Percentiles rank a stretch among this genome's conserved stretches.
Evolutionary conservation across 2,113 vertebrate species (phyloP).

Genomic region (Mus pahari): DNA sequence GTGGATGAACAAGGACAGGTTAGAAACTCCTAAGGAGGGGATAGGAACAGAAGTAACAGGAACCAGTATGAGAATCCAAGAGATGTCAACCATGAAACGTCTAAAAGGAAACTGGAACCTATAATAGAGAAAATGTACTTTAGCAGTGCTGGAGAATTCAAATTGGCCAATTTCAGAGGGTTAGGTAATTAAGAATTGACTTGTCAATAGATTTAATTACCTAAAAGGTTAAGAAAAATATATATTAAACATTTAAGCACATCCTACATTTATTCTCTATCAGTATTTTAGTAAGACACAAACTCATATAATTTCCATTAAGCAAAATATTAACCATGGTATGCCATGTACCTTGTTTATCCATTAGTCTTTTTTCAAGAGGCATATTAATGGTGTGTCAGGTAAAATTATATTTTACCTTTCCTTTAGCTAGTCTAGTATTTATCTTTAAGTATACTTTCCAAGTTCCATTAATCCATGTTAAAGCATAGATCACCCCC

Average conservation of each 20-base stretch:
- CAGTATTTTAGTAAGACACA: background rate
- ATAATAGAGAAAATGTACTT: background rate
- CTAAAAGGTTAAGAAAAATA: background rate
- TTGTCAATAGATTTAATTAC: background rate
- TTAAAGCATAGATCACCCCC: background rate
- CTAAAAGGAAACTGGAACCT: background rate
- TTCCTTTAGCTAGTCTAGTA: background rate
- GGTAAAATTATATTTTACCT: constrained; percentile 37
- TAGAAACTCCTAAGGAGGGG: too few relatives aligned
- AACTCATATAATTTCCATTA: background rate
- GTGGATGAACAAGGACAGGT: background rate
- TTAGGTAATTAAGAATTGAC: background rate
- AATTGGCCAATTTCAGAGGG: background rate
- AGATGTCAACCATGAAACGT: background rate
- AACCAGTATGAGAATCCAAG: constrained; percentile 11
- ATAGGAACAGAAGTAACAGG: background rate
- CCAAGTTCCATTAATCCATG: background rate
- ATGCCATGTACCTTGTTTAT: background rate
- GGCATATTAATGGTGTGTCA: background rate
- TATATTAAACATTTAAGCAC: background rate
- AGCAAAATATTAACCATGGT: constrained; percentile 9
- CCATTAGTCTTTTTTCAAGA: background rate
- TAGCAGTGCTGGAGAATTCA: background rate
- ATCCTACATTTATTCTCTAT: background rate
- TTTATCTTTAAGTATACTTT: background rate